These are phyloP conservation scores for Folsomia candida DNA, from an alignment of 2,888 invertebrate species.

Conservation along the genomic window DNA sequence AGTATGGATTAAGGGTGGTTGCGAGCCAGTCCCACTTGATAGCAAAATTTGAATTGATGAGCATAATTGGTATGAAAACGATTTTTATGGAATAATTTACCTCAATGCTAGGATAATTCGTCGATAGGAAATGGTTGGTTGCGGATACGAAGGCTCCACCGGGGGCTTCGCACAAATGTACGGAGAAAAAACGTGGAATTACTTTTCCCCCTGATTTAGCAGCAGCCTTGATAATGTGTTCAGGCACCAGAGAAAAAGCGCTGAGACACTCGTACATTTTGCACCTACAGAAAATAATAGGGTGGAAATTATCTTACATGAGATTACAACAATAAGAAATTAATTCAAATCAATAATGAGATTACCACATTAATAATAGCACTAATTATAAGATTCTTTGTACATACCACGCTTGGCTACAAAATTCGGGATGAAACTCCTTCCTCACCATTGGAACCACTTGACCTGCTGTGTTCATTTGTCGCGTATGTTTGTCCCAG, in stretches of 20 bases:
- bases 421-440: conserved; percentile 68
- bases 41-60: neutral
- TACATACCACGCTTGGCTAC: conserved; percentile 64
- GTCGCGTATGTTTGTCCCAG: conserved; percentile 82
- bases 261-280: conserved; percentile 83
- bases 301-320: conserved; percentile 63
- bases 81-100: conserved; percentile 24
- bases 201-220: conserved; percentile 40
- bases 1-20: conserved; percentile 84
- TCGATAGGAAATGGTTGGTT: conserved; percentile 77
- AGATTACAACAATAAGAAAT: no score
- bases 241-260: conserved; percentile 63
- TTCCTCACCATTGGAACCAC: conserved; percentile 57
- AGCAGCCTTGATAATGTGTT: conserved; percentile 54
- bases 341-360: no score
- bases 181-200: conserved; percentile 59
- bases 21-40: conserved; percentile 80
- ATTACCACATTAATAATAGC: no score
- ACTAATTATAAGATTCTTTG: no score
- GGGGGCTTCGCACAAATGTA: conserved; percentile 97
- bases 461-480: conserved; percentile 71
- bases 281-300: conserved; percentile 56
- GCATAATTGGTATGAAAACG: conserved; percentile 11
- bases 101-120: conserved; percentile 24
- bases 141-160: conserved; percentile 89